phyloP scores from a whole-genome alignment of 1,140 invertebrate species.

The Saccostrea cuccullata region DNA sequence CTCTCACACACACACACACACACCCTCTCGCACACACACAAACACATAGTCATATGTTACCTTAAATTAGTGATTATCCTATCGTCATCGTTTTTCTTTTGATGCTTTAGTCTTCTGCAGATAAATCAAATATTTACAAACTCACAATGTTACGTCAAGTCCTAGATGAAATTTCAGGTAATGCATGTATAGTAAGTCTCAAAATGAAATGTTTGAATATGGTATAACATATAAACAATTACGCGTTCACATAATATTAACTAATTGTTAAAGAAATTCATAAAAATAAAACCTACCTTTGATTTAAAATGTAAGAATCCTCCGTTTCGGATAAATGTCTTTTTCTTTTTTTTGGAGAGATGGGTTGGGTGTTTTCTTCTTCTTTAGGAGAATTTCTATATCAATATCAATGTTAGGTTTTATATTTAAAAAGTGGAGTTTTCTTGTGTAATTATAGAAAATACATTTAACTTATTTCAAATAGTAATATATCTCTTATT shows the following conservation, averaged over 20 bases:
- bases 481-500: neutral
- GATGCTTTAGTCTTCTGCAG: neutral
- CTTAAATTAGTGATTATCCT: neutral
- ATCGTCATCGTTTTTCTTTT: neutral
- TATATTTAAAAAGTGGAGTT: neutral
- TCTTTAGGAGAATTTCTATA: neutral
- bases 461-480: slow-evolving; percentile 19
- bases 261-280: slow-evolving; percentile 10
- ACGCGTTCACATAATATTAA: neutral
- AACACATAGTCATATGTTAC: neutral
- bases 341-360: neutral
- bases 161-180: neutral
- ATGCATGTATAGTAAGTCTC: neutral
- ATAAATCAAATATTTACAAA: slow-evolving; percentile 21
- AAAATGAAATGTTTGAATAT: slow-evolving; percentile 14
- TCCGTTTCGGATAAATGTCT: neutral
- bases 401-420: slow-evolving; percentile 1
- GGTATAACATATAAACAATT: slow-evolving; percentile 2
- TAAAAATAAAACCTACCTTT: slow-evolving; percentile 20
- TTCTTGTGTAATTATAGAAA: slow-evolving; percentile 4
- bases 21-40: neutral
- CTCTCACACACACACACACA: too few species aligned
- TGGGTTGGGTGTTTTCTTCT: too few species aligned
- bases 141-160: neutral
- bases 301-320: slow-evolving; percentile 3